Evolutionary conservation across 2,797 vertebrate genomes (phyloP).

Genomic region (Myotis vivesi): DNA sequence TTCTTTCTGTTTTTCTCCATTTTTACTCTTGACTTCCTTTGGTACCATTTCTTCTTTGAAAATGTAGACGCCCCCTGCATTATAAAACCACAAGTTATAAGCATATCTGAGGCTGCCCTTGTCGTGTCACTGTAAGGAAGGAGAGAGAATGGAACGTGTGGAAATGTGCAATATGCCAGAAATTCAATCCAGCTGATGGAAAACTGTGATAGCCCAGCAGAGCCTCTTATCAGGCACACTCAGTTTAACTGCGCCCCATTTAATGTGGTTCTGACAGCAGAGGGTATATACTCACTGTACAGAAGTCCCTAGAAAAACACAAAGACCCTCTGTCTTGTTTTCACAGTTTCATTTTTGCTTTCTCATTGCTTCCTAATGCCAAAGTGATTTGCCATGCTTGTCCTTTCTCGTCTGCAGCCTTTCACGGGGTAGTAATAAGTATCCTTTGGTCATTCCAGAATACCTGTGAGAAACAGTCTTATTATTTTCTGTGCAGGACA

Average conservation of each 20-base stretch:
- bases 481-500: constrained; percentile 67
- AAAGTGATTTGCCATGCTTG: constrained; percentile 76
- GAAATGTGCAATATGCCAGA: constrained; percentile 90
- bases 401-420: constrained; percentile 67
- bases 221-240: constrained; percentile 91
- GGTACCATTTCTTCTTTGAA: constrained; percentile 82
- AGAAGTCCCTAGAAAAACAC: constrained; percentile 83
- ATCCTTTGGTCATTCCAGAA: constrained; percentile 63
- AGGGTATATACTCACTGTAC: constrained; percentile 85
- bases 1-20: neutral
- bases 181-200: constrained; percentile 94
- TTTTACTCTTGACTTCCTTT: constrained; percentile 69
- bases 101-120: constrained; percentile 87
- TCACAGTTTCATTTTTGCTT: constrained; percentile 76
- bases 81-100: constrained; percentile 86
- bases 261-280: constrained; percentile 88
- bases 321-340: constrained; percentile 54
- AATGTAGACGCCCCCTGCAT: constrained; percentile 82
- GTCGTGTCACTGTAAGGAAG: constrained; percentile 84
- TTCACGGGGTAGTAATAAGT: constrained; percentile 67
- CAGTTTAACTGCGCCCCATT: constrained; percentile 91
- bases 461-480: constrained; percentile 74
- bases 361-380: constrained; percentile 79
- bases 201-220: constrained; percentile 89
- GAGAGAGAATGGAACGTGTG: constrained; percentile 84